These are phyloP conservation scores for Microcebus ravelobensis DNA, from an alignment of 2,113 vertebrate species.

Conservation along the genomic window DNA sequence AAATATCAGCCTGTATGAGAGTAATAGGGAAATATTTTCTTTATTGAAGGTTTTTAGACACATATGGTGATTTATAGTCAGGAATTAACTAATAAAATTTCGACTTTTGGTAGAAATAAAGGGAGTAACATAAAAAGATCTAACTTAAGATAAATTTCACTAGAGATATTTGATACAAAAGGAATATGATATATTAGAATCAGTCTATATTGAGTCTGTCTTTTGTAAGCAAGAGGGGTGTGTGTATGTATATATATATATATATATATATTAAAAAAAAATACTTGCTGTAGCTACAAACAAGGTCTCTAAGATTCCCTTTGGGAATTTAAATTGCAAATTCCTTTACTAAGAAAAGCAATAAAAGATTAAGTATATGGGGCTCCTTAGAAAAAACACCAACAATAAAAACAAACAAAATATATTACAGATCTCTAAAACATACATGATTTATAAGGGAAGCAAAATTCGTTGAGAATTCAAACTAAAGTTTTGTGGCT, in stretches of 20 bases:
- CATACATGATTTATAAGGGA: background rate
- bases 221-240: background rate
- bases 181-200: background rate
- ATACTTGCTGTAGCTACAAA: background rate
- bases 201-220: background rate
- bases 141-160: background rate
- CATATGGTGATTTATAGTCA: background rate
- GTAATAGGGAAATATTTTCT: background rate
- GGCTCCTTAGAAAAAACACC: background rate
- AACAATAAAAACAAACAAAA: background rate
- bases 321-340: background rate
- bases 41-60: conserved; percentile 9
- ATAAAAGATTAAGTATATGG: background rate
- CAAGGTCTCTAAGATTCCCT: background rate
- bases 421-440: background rate
- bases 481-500: background rate
- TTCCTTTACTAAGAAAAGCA: background rate
- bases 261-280: background rate
- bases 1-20: background rate
- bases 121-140: background rate
- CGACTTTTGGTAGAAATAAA: conserved; percentile 14
- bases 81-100: conserved; percentile 32
- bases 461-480: conserved; percentile 39
- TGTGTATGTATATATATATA: background rate
- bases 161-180: background rate